Base-by-base conservation (phyloP, 2,113 vertebrate species). In the Strix aluco region DNA sequence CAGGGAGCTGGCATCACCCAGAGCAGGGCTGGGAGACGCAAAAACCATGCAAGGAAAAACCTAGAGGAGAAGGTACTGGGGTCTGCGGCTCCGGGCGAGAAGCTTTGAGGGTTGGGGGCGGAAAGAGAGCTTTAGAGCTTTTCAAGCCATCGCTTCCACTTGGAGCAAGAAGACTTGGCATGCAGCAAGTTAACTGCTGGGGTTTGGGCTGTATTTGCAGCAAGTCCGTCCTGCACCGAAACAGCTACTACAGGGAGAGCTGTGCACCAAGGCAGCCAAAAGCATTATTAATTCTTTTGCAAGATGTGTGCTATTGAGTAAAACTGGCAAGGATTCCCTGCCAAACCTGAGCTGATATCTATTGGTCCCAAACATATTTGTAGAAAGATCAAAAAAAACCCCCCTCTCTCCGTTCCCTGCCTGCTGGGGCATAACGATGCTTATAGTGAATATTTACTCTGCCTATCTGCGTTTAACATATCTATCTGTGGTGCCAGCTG, bases 281-380 rank as follows among this genome's bases (percentile, higher is more conserved):
- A 21, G 14, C 1, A 1, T 6, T 18, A 3, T 9, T 32, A 7
- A 22, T 42, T 38, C 61, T 59, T 58, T 10, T 38, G 25, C 49
- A 67, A 54, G 25, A 32, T 10, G 6, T 0, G 2, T 11, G 8
- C 65, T 38, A 1, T 3, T 11, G 49, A 46, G 54, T 16, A 22
- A 54, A 61, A 46, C 20, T 11, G 11, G 36, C 40, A 29, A 65
- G 51, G 77, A n/a, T 21, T 57, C 65, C 52, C 21, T 10, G 47
- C 78, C 22, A 36, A 55, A 34, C 49, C 6, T 4, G 0, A 36
- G 38, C 44, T 54, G 36, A 0, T 51, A 13, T 30, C 72, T 73
- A 2, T 34, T 13, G 40, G 16, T 62, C 55, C 32, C 58, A 32
- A 80, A 72, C 13, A 1, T 34, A 72, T n/a, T 55, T 52, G 30